A percentile compares a stretch with the other conserved stretches of the same genome.
These are phyloP conservation scores for Pammene fasciana DNA, from an alignment of 2,888 invertebrate species.

Conservation along the genomic window DNA sequence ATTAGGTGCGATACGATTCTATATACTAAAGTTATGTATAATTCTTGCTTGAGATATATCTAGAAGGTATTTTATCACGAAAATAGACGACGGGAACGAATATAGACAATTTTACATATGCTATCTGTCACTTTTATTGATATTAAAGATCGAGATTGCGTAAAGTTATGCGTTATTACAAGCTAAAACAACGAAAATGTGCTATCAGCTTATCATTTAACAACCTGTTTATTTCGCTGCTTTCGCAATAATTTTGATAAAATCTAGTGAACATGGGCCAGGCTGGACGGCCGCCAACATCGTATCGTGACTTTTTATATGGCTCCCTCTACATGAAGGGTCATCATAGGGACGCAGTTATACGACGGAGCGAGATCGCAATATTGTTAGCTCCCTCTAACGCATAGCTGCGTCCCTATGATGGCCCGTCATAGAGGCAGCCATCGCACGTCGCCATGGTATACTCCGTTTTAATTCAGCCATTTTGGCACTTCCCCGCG, in stretches of 20 bases:
- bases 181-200: constrained; percentile 42
- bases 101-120: constrained; percentile 4
- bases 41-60: too few relatives aligned
- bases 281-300: constrained; percentile 64
- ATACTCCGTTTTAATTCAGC: constrained; percentile 77
- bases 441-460: constrained; percentile 61
- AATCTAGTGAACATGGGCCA: constrained; percentile 52
- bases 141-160: constrained; percentile 37
- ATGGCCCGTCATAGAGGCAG: too few relatives aligned
- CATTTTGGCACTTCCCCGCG: constrained; percentile 75
- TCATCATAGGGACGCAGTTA: too few relatives aligned
- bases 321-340: too few relatives aligned
- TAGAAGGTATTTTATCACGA: too few relatives aligned
- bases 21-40: too few relatives aligned
- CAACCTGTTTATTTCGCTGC: constrained; percentile 46
- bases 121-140: constrained; percentile 33
- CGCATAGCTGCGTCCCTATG: too few relatives aligned
- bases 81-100: not conserved
- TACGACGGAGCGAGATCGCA: too few relatives aligned
- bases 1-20: too few relatives aligned
- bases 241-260: constrained; percentile 50
- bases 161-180: constrained; percentile 27
- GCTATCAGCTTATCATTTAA: constrained; percentile 41
- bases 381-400: too few relatives aligned
- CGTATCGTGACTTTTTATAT: constrained; percentile 63